phyloP scores from a whole-genome alignment of 2,888 invertebrate genomes.

The Thysanoteuthis rhombus region DNA sequence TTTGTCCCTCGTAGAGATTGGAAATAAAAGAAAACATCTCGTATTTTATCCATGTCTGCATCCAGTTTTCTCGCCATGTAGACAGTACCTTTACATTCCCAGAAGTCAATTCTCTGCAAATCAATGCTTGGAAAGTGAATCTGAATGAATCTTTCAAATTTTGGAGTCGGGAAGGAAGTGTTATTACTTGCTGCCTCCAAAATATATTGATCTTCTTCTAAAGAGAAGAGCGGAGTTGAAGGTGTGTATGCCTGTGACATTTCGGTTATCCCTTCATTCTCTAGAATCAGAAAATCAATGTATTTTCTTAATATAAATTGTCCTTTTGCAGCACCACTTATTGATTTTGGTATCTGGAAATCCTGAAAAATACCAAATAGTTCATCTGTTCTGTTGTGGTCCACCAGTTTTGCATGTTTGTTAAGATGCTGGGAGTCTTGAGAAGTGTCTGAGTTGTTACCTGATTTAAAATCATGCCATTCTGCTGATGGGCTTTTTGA shows the following conservation, averaged over 20 bases:
- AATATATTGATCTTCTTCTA: slow-evolving; percentile 58
- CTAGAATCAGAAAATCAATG: slow-evolving; percentile 58
- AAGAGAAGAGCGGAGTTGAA: slow-evolving; percentile 55
- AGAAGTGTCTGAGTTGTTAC: neutral
- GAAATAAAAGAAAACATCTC: slow-evolving; percentile 20
- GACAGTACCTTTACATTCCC: slow-evolving; percentile 31
- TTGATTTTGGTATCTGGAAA: neutral
- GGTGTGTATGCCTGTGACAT: slow-evolving; percentile 57
- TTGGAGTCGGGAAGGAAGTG: slow-evolving; percentile 54
- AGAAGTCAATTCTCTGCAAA: slow-evolving; percentile 42
- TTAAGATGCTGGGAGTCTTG: neutral
- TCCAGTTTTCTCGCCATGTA: neutral
- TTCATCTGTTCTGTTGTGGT: neutral
- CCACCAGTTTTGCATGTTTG: neutral
- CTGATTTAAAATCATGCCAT: neutral
- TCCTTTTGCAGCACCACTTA: neutral
- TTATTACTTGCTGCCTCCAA: slow-evolving; percentile 51
- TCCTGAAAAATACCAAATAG: neutral
- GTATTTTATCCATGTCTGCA: neutral
- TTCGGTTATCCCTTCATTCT: slow-evolving; percentile 62
- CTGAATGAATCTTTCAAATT: slow-evolving; percentile 56
- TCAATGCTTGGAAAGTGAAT: slow-evolving; percentile 51
- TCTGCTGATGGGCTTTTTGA: neutral
- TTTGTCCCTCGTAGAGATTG: neutral
- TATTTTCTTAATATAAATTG: slow-evolving; percentile 44